phyloP scores from a whole-genome alignment of 2,113 vertebrate genomes.

The Australoheros scitulus region DNA sequence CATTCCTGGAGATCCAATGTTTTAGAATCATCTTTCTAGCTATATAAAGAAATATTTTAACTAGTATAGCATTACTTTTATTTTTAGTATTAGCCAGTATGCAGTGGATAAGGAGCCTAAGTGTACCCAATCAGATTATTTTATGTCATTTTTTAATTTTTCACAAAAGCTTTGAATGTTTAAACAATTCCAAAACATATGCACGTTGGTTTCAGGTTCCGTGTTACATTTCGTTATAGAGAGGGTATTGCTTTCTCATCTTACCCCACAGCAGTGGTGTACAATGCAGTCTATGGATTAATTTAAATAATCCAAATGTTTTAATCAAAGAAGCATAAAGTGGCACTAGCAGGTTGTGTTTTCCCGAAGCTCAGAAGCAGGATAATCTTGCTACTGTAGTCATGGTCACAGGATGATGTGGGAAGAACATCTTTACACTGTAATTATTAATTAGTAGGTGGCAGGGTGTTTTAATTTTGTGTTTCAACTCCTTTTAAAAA shows the following conservation, averaged over 20 bases:
- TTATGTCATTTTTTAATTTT: background rate
- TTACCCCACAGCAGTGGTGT: background rate
- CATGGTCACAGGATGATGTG: constrained; percentile 8
- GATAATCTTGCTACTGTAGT: constrained; percentile 7
- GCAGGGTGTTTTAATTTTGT: background rate
- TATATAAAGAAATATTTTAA: too few relatives aligned
- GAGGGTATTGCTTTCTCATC: background rate
- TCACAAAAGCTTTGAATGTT: background rate
- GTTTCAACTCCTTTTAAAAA: background rate
- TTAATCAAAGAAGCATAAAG: background rate
- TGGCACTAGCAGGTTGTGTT: background rate
- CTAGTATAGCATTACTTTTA: too few relatives aligned
- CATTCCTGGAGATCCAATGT: background rate
- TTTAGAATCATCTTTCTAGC: too few relatives aligned
- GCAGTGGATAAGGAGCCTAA: background rate
- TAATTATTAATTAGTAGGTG: constrained; percentile 2
- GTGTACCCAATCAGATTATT: background rate
- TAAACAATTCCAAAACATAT: too few relatives aligned
- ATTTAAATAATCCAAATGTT: background rate
- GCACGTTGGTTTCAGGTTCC: background rate
- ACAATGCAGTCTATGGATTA: background rate
- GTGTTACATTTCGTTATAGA: background rate
- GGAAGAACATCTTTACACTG: background rate
- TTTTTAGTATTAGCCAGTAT: background rate
- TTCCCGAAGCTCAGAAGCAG: background rate